Percentiles rank a stretch among this genome's conserved stretches.
Conservation (phyloP, 2,113 vertebrate genomes). For the Platichthys flesus region DNA sequence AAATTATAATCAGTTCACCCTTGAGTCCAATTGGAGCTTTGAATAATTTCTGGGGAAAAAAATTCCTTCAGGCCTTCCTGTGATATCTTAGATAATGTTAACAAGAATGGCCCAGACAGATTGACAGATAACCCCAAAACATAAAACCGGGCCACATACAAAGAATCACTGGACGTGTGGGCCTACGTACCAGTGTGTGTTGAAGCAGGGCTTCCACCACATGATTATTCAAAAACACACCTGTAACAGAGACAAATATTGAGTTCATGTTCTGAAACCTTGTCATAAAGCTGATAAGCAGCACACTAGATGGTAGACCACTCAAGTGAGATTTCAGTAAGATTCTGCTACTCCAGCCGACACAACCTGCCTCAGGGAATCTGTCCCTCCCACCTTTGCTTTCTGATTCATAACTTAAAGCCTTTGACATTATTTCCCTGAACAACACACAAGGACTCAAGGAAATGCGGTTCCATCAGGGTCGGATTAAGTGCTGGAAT, state of each 20-base stretch:
- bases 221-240: conserved; percentile 15
- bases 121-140: background rate
- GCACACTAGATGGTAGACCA: background rate
- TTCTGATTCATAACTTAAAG: conserved; percentile 9
- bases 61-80: background rate
- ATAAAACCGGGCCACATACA: background rate
- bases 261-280: conserved; percentile 8
- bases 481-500: background rate
- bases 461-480: background rate
- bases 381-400: background rate
- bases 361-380: background rate
- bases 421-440: background rate
- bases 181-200: conserved; percentile 47
- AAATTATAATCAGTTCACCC: background rate
- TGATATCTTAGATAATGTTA: too few species aligned
- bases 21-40: background rate
- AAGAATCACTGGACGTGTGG: background rate
- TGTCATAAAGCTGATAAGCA: background rate
- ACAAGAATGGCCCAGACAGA: background rate
- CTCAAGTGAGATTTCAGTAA: background rate
- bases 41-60: background rate
- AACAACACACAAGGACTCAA: background rate
- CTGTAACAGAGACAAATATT: conserved; percentile 37
- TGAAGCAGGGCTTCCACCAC: conserved; percentile 39
- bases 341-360: background rate